Base-by-base conservation (phyloP, 2,797 vertebrate species). In the Myotis findleyi region DNA sequence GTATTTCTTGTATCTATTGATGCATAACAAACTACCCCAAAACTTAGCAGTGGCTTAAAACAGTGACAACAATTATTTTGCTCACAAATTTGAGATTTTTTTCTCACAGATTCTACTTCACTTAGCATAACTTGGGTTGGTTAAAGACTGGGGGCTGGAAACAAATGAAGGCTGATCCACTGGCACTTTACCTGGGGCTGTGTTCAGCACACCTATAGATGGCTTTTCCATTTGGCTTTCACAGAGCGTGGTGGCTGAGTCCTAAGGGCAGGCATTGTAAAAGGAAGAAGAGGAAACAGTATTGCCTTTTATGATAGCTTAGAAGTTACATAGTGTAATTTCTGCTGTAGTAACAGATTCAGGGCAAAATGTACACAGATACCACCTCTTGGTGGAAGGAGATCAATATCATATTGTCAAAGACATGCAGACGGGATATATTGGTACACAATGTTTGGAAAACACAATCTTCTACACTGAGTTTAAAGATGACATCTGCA, bases 1-100 rank as follows among this genome's bases (percentile, higher is more conserved):
- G n/a, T 51, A 36, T 89, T 84, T 44, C 82, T 85, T 44, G 49
- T 44, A 72, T 69, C 20, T 87, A 27, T 8, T 20, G 1, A 47
- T 68, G 8, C 7, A 33, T 27, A 72, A 27, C 7, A 79, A 41
- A 64, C 20, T 55, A 66, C 5, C 5, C 10, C 33, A 84, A 80
- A 62, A 80, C 16, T 95, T 49, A 88, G 38, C 36, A 72, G 12
- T 66, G 55, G 12, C 49, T 89, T 91, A 88, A 93, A 71, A 33
- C 11, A 59, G 21, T 72, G n/a, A 27, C 23, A 47, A 18, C 0
- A 66, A 49, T 89, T 49, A 82, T 30, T 89, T 82, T 75, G 0
- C 20, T 93, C 33, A 87, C 30, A 91, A 93, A 73, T 47, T n/a
- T 73, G 51, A 36, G 59, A 62, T 44, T 38, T 77, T 91, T 94